Evolutionary conservation across 2,113 vertebrate genomes (phyloP).

Genomic region (Asarcornis scutulata): DNA sequence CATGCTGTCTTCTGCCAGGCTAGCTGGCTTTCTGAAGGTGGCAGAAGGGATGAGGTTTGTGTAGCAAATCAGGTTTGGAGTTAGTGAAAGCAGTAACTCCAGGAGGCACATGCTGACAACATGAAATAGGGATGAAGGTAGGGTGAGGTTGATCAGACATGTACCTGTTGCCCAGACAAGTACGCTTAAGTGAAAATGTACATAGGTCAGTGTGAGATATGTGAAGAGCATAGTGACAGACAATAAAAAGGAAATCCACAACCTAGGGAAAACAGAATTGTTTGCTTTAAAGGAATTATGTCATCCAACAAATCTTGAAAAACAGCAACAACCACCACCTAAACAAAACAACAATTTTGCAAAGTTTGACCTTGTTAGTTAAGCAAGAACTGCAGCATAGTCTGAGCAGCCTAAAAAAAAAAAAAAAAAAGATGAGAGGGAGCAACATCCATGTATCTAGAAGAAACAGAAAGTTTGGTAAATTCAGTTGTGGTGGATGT

Average conservation of each 20-base stretch:
- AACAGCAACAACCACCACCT: not conserved
- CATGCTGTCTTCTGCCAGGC: not conserved
- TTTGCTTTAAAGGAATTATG: not conserved
- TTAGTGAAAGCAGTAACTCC: not conserved
- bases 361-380: not conserved
- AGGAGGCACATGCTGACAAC: not conserved
- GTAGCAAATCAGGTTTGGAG: not conserved
- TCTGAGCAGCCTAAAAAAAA: not conserved
- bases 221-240: not conserved
- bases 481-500: not conserved
- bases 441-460: not conserved
- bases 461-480: not conserved
- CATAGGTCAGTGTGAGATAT: not conserved
- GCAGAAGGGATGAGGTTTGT: not conserved
- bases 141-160: not conserved
- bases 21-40: not conserved
- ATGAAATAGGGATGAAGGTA: not conserved
- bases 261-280: not conserved
- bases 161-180: not conserved
- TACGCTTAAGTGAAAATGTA: not conserved
- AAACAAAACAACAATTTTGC: not conserved
- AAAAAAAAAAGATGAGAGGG: not conserved
- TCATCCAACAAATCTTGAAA: not conserved
- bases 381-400: not conserved
- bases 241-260: not conserved